A percentile compares a stretch with the other conserved stretches of the same genome.
Evolutionary conservation across 2,888 invertebrate genomes (phyloP).

Genomic region (Carterocephalus palaemon): DNA sequence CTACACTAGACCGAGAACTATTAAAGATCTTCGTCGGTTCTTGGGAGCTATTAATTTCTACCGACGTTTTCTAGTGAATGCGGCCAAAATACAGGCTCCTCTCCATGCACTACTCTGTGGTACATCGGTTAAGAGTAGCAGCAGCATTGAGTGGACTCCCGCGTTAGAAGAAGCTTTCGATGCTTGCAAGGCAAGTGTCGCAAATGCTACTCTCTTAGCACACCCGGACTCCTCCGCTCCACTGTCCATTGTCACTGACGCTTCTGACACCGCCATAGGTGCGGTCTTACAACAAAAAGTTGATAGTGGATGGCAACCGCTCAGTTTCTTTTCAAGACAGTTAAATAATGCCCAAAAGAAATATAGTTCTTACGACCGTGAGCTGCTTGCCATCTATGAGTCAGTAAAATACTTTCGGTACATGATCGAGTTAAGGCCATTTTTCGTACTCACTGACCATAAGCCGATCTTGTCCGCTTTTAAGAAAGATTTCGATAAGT

Average conservation of each 20-base stretch:
- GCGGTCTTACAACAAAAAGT: background rate
- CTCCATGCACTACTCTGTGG: conserved; percentile 8
- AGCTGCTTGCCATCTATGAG: background rate
- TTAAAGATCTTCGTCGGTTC: conserved; percentile 33
- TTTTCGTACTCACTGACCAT: too few relatives aligned
- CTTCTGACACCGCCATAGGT: background rate
- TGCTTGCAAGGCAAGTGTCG: conserved; percentile 8
- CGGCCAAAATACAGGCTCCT: conserved; percentile 26
- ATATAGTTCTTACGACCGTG: background rate
- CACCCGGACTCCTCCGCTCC: too few relatives aligned
- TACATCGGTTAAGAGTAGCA: conserved; percentile 7
- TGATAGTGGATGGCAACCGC: background rate
- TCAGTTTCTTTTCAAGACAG: background rate
- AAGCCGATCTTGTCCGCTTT: too few relatives aligned
- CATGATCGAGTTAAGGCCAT: too few relatives aligned
- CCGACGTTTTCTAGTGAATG: conserved; percentile 22
- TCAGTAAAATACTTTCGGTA: too few relatives aligned
- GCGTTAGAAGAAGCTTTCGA: conserved; percentile 6
- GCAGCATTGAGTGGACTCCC: conserved; percentile 13
- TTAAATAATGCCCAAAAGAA: background rate
- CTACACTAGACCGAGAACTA: conserved; percentile 23
- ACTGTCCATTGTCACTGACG: background rate
- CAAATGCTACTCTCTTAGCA: too few relatives aligned
- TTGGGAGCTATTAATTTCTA: conserved; percentile 29
- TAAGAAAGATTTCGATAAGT: too few relatives aligned